A percentile compares a stretch with the other conserved stretches of the same genome.
These are phyloP conservation scores for Drosophila asahinai DNA, from an alignment of 1,140 invertebrate genomes.

Conservation along the genomic window DNA sequence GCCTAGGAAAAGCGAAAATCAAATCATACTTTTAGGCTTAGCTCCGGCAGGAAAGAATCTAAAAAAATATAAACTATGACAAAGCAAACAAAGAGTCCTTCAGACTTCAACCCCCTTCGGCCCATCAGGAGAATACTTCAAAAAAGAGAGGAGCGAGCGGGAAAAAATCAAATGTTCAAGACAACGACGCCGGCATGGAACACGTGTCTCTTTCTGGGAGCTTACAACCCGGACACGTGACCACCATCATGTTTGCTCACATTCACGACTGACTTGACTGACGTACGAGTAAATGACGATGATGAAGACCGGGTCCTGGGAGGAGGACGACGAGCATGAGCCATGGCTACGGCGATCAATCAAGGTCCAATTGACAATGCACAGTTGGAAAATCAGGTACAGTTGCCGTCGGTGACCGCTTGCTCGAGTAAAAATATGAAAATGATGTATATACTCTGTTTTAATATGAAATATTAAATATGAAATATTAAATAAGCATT, in stretches of 20 bases:
- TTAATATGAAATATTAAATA: not conserved
- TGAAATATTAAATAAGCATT: too few species aligned
- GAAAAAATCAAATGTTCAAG: constrained; percentile 71
- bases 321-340: constrained; percentile 25
- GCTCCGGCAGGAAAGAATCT: constrained; percentile 47
- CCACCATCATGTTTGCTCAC: constrained; percentile 83
- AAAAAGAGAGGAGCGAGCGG: constrained; percentile 28
- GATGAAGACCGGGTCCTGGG: constrained; percentile 22
- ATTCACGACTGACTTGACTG: constrained; percentile 76
- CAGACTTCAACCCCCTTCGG: constrained; percentile 28
- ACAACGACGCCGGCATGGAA: constrained; percentile 67
- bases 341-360: constrained; percentile 59
- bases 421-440: not conserved
- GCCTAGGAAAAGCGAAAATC: constrained; percentile 57
- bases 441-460: not conserved
- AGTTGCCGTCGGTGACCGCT: constrained; percentile 40
- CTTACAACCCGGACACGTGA: constrained; percentile 78
- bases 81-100: constrained; percentile 1
- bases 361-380: constrained; percentile 51
- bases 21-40: constrained; percentile 76
- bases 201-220: constrained; percentile 72
- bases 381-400: constrained; percentile 45
- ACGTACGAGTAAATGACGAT: constrained; percentile 71
- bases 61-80: constrained; percentile 36
- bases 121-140: constrained; percentile 49